phyloP scores from a whole-genome alignment of 1,140 invertebrate species.

The Aphelinus atriplicis region DNA sequence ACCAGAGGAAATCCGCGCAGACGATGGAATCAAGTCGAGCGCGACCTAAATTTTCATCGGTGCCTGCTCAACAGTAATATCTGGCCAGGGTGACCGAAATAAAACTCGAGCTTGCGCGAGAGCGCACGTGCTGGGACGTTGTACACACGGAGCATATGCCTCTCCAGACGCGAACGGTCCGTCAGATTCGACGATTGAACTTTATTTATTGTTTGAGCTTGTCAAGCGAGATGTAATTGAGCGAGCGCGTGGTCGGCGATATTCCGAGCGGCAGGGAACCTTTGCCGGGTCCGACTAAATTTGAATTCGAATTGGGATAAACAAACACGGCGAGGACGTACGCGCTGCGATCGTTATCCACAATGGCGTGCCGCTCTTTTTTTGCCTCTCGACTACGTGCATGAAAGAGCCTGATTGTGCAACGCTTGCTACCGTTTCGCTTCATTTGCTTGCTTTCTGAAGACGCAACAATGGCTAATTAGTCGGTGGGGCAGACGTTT shows the following conservation, averaged over 20 bases:
- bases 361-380: too few relatives aligned
- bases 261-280: not conserved
- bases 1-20: too few relatives aligned
- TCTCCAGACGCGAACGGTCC: not conserved
- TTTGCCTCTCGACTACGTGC: too few relatives aligned
- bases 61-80: not conserved
- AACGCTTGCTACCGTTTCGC: too few relatives aligned
- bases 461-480: too few relatives aligned
- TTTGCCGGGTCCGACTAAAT: conserved; percentile 1
- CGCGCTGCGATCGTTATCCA: too few relatives aligned
- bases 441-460: too few relatives aligned
- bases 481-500: too few relatives aligned
- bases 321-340: not conserved
- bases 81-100: conserved; percentile 4
- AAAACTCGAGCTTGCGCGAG: conserved; percentile 4
- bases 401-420: too few relatives aligned
- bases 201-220: conserved; percentile 26
- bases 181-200: conserved; percentile 4
- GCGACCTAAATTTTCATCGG: conserved; percentile 10
- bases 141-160: not conserved
- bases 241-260: not conserved
- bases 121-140: not conserved
- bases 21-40: not conserved
- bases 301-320: conserved; percentile 21
- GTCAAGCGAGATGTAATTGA: not conserved